Conservation (phyloP, 2,888 invertebrate species). For the Rhingia rostrata region DNA sequence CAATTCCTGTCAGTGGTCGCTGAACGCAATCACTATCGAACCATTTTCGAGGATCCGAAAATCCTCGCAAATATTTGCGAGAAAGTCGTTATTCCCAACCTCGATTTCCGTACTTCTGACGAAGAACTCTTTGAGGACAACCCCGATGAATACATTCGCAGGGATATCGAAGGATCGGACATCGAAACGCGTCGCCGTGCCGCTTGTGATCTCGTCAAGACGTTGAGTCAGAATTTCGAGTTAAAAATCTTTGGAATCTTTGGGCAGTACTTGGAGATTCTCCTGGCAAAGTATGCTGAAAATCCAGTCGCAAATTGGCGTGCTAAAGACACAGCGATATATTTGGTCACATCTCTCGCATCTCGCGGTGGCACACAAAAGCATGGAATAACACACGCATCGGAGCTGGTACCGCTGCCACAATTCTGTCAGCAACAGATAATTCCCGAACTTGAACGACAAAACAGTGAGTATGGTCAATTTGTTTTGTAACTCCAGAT, state of each 20-base stretch:
- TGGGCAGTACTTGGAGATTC: constrained; percentile 88
- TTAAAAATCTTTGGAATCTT: constrained; percentile 93
- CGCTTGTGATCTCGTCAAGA: constrained; percentile 97
- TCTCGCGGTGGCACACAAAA: constrained; percentile 94
- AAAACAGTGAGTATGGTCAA: constrained; percentile 85
- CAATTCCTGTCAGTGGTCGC: constrained; percentile 97
- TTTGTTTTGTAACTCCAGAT: not conserved
- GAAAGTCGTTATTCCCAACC: constrained; percentile 99
- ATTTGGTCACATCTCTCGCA: constrained; percentile 97
- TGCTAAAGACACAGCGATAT: constrained; percentile 97
- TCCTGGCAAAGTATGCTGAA: constrained; percentile 88
- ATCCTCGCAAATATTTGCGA: constrained; percentile 96
- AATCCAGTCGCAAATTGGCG: constrained; percentile 93
- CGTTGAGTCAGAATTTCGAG: constrained; percentile 94
- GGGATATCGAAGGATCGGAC: constrained; percentile 99
- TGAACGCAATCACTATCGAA: constrained; percentile 93
- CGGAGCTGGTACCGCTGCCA: constrained; percentile 93
- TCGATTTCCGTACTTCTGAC: constrained; percentile 97
- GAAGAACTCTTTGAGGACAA: constrained; percentile 99
- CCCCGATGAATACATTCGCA: constrained; percentile 97
- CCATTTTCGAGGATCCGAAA: constrained; percentile 93
- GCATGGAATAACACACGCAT: constrained; percentile 95
- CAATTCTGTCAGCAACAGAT: constrained; percentile 95
- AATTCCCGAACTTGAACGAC: constrained; percentile 91
- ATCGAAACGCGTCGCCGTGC: constrained; percentile 97